Conservation (phyloP, 2,797 vertebrate genomes). For the Microctenopoma steveboyesi region DNA sequence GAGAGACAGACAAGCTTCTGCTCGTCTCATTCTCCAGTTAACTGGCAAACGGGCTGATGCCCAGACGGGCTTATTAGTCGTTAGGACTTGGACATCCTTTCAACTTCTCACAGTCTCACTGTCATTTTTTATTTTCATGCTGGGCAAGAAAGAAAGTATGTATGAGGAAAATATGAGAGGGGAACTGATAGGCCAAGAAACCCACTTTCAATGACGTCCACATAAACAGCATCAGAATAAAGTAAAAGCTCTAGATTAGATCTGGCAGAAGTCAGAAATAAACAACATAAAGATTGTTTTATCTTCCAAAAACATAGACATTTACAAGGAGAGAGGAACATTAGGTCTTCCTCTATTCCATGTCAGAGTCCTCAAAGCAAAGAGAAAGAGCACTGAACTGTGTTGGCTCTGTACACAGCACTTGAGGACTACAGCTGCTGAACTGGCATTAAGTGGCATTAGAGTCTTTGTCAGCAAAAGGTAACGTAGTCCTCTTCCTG, state of each 20-base stretch:
- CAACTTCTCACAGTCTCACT: constrained; percentile 29
- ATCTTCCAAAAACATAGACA: constrained; percentile 14
- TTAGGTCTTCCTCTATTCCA: constrained; percentile 49
- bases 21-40: constrained; percentile 34
- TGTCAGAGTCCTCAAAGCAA: constrained; percentile 47
- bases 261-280: constrained; percentile 10
- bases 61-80: constrained; percentile 26
- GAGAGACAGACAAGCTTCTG: constrained; percentile 28
- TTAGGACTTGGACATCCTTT: constrained; percentile 40
- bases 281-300: constrained; percentile 9
- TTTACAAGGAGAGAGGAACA: constrained; percentile 11
- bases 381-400: constrained; percentile 56
- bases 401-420: constrained; percentile 67
- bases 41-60: constrained; percentile 42
- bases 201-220: constrained; percentile 19
- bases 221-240: constrained; percentile 13
- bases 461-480: constrained; percentile 66
- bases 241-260: constrained; percentile 22
- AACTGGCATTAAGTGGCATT: constrained; percentile 70
- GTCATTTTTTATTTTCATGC: constrained; percentile 17
- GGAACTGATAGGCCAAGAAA: constrained; percentile 34
- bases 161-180: constrained; percentile 22
- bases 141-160: constrained; percentile 15
- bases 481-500: constrained; percentile 56
- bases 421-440: constrained; percentile 65